These are phyloP conservation scores for Danio tinwini DNA, from an alignment of 2,797 vertebrate genomes.

Conservation along the genomic window DNA sequence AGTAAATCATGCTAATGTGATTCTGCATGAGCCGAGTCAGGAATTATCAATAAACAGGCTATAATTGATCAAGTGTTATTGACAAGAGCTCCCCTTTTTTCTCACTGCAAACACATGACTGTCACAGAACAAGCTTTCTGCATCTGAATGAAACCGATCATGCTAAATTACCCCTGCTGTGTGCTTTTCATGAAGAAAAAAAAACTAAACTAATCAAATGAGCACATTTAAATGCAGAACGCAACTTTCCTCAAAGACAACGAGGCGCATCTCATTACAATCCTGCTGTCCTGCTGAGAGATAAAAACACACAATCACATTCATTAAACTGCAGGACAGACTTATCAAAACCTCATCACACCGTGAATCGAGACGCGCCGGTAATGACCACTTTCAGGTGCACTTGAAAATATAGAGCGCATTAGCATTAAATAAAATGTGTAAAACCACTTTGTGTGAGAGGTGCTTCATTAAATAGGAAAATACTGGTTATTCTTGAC, in stretches of 20 bases:
- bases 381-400: conserved; percentile 14
- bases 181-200: not conserved
- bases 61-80: conserved; percentile 10
- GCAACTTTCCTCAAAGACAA: conserved; percentile 33
- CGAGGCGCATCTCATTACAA: conserved; percentile 2
- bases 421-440: conserved; percentile 27
- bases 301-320: conserved; percentile 16
- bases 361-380: not conserved
- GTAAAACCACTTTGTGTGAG: not conserved
- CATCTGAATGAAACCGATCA: conserved; percentile 14
- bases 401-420: conserved; percentile 30
- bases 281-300: not conserved
- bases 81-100: not conserved
- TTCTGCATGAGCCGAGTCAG: not conserved
- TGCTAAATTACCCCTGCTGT: conserved; percentile 4
- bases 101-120: not conserved
- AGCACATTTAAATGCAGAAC: not conserved
- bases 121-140: conserved; percentile 1
- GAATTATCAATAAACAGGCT: not conserved
- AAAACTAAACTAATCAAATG: not conserved
- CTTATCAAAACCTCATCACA: conserved; percentile 1
- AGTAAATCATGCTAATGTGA: conserved; percentile 5
- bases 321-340: conserved; percentile 19
- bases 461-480: conserved; percentile 15
- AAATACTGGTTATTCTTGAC: not conserved